phyloP scores from a whole-genome alignment of 2,888 invertebrate species.

The Drosophila nigricruria region DNA sequence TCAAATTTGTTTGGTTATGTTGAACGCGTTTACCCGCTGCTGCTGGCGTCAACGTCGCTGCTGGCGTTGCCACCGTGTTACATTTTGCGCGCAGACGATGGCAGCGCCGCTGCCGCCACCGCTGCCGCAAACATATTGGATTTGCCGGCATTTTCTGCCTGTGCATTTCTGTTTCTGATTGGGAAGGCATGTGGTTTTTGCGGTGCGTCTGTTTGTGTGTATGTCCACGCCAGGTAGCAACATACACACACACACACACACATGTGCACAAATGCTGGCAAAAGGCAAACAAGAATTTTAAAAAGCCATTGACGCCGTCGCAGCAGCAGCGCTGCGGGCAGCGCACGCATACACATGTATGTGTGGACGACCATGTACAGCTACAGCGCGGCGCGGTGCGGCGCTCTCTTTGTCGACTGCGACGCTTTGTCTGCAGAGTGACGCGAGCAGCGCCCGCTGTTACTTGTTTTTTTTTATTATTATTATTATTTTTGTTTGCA shows the following conservation, averaged over 20 bases:
- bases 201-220: conserved; percentile 19
- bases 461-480: conserved; percentile 31
- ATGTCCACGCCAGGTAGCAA: conserved; percentile 47
- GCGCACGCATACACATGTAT: conserved; percentile 18
- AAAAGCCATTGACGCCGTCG: conserved; percentile 52
- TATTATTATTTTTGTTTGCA: conserved; percentile 21
- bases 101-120: conserved; percentile 47
- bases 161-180: conserved; percentile 59
- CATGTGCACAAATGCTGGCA: conserved; percentile 37
- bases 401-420: conserved; percentile 33
- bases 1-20: conserved; percentile 72
- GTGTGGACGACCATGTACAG: conserved; percentile 44
- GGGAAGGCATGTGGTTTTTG: conserved; percentile 60
- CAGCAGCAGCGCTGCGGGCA: conserved; percentile 41
- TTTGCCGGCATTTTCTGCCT: conserved; percentile 61
- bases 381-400: conserved; percentile 48
- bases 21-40: conserved; percentile 52
- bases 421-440: conserved; percentile 47
- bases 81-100: conserved; percentile 54
- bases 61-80: conserved; percentile 61
- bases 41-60: conserved; percentile 65
- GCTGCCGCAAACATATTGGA: conserved; percentile 53
- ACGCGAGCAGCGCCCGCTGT: conserved; percentile 13
- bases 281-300: conserved; percentile 58
- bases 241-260: conserved; percentile 23